Evolutionary conservation across 2,113 vertebrate genomes (phyloP), one percentile per base, ranked within the genome.

Genomic region (Alligator sinensis): DNA sequence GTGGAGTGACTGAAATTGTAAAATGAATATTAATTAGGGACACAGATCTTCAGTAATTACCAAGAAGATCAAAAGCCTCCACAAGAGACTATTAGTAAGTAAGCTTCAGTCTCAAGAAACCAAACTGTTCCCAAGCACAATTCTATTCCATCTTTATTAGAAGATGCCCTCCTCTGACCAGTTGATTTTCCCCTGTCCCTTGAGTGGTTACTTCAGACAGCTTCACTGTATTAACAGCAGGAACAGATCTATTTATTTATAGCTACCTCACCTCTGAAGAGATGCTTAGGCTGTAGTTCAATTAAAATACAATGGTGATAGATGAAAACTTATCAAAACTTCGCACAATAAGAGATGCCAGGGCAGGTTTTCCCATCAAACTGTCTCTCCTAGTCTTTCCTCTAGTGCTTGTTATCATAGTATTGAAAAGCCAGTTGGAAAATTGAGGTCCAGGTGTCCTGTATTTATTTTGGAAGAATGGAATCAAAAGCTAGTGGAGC

Each of bases 351-450:
- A 89, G 95, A 57, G 70, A 78, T 93, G 91, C 92, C 13, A 0
- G 92, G 86, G 91, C 85, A 78, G 90, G 92, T 86, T 94, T 92
- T 89, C 75, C 16, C 59, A 88, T 86, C 89, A 80, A 86, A 89
- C 85, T 0, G 8, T 78, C 81, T 93, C 95, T 95, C 27, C n/a
- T 66, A 18, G 91, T 97, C 94, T 72, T 66, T 91, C 68, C 89
- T 55, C 0, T 11, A 27, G 82, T 2, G 89, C 74, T 89, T 93
- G 92, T 89, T 34, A 22, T 87, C 70, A 74, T 85, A 57, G 78
- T 66, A 28, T 47, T 47, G 30, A 30, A 1, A 0, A 55, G 77
- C 34, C 82, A 82, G 61, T 47, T 80, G 91, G 58, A 70, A 70
- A 10, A 1, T 0, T 64, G 77, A 88, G 63, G 58, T 88, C 47